Evolutionary conservation across 2,888 invertebrate genomes (phyloP).

Genomic region (Synanthedon myopaeformis): DNA sequence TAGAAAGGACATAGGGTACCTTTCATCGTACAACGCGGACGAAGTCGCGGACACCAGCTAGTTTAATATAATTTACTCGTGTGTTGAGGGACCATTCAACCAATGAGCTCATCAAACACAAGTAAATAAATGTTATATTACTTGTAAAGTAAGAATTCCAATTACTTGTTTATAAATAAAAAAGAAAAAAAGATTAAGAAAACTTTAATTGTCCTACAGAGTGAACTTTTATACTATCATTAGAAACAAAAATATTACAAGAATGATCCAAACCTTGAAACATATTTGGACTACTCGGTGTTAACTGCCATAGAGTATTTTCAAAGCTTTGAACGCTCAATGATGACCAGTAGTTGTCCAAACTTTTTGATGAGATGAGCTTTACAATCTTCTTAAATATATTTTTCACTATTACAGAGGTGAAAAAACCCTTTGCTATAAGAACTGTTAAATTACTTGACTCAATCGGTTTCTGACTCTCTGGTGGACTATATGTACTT

Average conservation of each 20-base stretch:
- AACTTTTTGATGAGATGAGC: conserved; percentile 27
- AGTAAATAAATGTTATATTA: too few species aligned
- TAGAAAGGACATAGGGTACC: too few species aligned
- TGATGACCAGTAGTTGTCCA: conserved; percentile 40
- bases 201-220: conserved; percentile 53
- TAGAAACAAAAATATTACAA: conserved; percentile 39
- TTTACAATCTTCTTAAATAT: conserved; percentile 27
- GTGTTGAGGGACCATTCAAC: too few species aligned
- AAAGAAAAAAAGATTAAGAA: conserved; percentile 20
- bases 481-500: conserved; percentile 43
- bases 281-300: conserved; percentile 25
- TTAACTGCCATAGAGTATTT: conserved; percentile 47
- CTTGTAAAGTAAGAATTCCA: too few species aligned
- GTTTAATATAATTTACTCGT: too few species aligned
- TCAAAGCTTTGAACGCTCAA: conserved; percentile 46
- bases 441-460: conserved; percentile 37
- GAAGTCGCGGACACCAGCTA: too few species aligned
- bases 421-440: conserved; percentile 42
- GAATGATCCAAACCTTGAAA: conserved; percentile 49
- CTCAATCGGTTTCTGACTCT: conserved; percentile 31
- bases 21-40: too few species aligned
- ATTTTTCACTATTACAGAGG: conserved; percentile 24
- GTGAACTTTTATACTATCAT: conserved; percentile 23
- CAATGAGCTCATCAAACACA: too few species aligned
- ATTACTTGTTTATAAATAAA: not conserved